phyloP scores from a whole-genome alignment of 2,888 invertebrate species.

The Dermolepida albohirtum region DNA sequence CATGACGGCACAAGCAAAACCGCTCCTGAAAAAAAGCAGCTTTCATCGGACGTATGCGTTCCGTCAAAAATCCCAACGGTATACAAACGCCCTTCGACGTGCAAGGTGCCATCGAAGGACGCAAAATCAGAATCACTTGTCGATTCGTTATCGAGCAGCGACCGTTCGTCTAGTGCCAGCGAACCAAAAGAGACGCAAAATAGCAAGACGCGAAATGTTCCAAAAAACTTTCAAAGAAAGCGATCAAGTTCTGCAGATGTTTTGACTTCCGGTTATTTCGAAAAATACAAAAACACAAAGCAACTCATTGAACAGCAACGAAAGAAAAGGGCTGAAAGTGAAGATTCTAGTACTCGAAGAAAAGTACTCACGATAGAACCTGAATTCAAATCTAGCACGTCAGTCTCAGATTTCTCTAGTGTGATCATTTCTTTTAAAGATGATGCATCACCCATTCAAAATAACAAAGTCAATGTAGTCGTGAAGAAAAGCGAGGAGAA shows the following conservation, averaged over 20 bases:
- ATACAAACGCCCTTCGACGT: not conserved
- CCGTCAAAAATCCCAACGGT: constrained; percentile 8
- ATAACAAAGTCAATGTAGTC: not conserved
- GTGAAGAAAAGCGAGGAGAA: constrained; percentile 38
- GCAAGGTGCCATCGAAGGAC: not conserved
- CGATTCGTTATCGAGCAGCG: constrained; percentile 26
- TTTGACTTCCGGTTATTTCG: constrained; percentile 30
- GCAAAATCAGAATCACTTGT: not conserved
- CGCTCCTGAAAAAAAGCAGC: not conserved
- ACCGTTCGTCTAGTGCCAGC: constrained; percentile 16
- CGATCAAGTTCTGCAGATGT: constrained; percentile 37
- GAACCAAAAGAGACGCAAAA: constrained; percentile 1
- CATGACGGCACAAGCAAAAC: not conserved
- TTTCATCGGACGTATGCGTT: not conserved
- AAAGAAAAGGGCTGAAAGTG: constrained; percentile 14
- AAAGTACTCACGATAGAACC: not conserved
- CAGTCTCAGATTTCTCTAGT: constrained; percentile 40
- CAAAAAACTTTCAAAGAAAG: constrained; percentile 21
- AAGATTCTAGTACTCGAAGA: not conserved
- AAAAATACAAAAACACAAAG: constrained; percentile 36
- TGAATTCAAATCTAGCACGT: constrained; percentile 38
- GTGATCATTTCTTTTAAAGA: constrained; percentile 23
- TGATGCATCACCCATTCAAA: constrained; percentile 2
- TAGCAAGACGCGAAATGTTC: not conserved
- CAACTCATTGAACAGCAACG: constrained; percentile 32